phyloP scores from a whole-genome alignment of 1,140 invertebrate genomes.

The Cephus cinctus region DNA sequence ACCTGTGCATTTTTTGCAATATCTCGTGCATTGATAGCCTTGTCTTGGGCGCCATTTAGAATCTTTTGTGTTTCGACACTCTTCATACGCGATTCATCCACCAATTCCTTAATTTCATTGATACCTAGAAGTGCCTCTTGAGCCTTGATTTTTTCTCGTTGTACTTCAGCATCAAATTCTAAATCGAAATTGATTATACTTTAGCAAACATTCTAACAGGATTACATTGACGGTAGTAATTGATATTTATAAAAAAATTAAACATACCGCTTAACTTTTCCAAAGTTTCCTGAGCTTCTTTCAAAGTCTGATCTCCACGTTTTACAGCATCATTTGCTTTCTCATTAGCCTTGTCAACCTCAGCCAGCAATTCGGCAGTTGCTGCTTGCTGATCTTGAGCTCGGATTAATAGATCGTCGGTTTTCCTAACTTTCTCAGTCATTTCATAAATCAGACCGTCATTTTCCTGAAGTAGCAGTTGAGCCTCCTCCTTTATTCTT shows the following conservation, averaged over 20 bases:
- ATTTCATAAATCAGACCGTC: constrained; percentile 61
- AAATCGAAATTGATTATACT: constrained; percentile 25
- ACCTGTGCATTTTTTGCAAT: constrained; percentile 81
- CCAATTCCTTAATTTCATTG: constrained; percentile 57
- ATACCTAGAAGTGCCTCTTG: constrained; percentile 64
- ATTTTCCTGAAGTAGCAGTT: constrained; percentile 63
- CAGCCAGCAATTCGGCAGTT: constrained; percentile 66
- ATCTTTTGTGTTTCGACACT: constrained; percentile 71
- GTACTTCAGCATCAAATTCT: constrained; percentile 89
- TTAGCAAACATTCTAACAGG: constrained; percentile 16
- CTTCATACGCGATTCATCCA: constrained; percentile 60
- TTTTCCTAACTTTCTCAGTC: constrained; percentile 57
- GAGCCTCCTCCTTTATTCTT: constrained; percentile 67
- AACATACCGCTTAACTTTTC: constrained; percentile 75
- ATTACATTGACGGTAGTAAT: no score
- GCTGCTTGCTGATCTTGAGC: constrained; percentile 62
- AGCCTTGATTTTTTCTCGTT: constrained; percentile 71
- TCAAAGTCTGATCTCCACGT: constrained; percentile 79
- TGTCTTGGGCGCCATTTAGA: constrained; percentile 71
- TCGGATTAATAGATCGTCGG: constrained; percentile 55
- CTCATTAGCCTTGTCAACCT: constrained; percentile 69
- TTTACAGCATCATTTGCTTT: constrained; percentile 80
- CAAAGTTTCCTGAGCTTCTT: constrained; percentile 84
- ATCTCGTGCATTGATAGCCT: constrained; percentile 73
- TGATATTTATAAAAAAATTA: neutral